Evolutionary conservation across 2,113 vertebrate species (phyloP).

Genomic region (Gallinago undulata): DNA sequence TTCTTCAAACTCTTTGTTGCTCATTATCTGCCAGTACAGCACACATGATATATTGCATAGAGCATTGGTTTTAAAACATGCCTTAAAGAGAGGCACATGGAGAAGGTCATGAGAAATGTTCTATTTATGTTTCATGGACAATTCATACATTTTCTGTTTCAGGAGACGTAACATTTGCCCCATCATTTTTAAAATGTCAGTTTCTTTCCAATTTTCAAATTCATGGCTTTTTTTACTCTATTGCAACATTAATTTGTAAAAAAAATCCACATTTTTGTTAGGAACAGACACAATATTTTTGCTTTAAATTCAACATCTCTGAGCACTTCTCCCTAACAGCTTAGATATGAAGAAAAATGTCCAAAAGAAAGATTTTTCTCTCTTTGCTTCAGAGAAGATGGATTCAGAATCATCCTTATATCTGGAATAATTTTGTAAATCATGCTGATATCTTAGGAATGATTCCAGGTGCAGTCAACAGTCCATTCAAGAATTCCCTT

Average conservation of each 20-base stretch:
- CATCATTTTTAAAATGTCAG: neutral
- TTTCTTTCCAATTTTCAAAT: neutral
- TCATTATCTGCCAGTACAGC: neutral
- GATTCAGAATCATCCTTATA: neutral
- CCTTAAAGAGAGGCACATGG: neutral
- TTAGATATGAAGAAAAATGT: neutral
- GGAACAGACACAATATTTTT: neutral
- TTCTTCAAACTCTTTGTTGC: neutral
- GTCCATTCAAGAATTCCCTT: neutral
- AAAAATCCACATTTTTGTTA: neutral
- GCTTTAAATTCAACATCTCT: neutral
- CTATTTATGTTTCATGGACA: neutral
- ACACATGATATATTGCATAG: neutral
- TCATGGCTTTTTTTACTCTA: neutral
- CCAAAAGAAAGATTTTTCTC: neutral
- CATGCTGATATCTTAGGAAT: neutral
- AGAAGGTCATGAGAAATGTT: neutral
- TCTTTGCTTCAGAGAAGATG: neutral
- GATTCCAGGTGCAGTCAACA: neutral
- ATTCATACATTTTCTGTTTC: neutral
- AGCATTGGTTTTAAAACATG: neutral
- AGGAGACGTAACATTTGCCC: neutral
- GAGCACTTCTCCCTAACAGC: neutral
- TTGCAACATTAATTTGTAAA: neutral
- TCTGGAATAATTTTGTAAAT: neutral